A percentile compares a stretch with the other conserved stretches of the same genome.
phyloP scores from a whole-genome alignment of 2,888 invertebrate species.

The Lypha dubia region DNA sequence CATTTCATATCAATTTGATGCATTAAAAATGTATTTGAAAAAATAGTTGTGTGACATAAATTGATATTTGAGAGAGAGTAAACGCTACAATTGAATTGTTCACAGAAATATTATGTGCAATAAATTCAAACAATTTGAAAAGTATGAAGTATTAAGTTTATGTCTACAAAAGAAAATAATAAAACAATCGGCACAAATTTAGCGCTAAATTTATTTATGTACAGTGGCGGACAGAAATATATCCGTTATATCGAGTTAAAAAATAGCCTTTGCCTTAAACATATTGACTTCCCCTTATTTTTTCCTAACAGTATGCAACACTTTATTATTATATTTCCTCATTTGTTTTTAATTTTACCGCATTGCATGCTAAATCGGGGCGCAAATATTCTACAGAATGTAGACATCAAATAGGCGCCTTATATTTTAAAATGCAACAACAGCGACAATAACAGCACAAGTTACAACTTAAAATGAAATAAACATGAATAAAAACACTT shows the following conservation, averaged over 20 bases:
- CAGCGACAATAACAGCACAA: slow-evolving; percentile 25
- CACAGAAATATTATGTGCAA: slow-evolving; percentile 33
- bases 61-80: slow-evolving; percentile 57
- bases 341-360: slow-evolving; percentile 65
- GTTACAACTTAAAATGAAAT: slow-evolving; percentile 43
- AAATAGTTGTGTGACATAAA: slow-evolving; percentile 61
- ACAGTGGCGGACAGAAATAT: slow-evolving; percentile 29
- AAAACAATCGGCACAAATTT: neutral
- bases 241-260: too few relatives aligned
- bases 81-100: slow-evolving; percentile 63
- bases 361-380: slow-evolving; percentile 73
- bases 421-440: slow-evolving; percentile 37
- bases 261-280: too few relatives aligned
- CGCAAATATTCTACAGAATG: slow-evolving; percentile 64
- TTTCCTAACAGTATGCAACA: slow-evolving; percentile 36
- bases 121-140: slow-evolving; percentile 20
- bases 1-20: slow-evolving; percentile 22
- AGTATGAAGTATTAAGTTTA: neutral
- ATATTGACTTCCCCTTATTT: neutral
- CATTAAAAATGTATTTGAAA: slow-evolving; percentile 54
- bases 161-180: slow-evolving; percentile 1
- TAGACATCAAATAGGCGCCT: slow-evolving; percentile 68
- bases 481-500: slow-evolving; percentile 60
- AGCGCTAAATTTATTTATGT: neutral
- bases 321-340: slow-evolving; percentile 36